Evolutionary conservation across 2,888 invertebrate genomes (phyloP), one percentile per base, ranked within the genome.

Genomic region (Rotaria sp.): DNA sequence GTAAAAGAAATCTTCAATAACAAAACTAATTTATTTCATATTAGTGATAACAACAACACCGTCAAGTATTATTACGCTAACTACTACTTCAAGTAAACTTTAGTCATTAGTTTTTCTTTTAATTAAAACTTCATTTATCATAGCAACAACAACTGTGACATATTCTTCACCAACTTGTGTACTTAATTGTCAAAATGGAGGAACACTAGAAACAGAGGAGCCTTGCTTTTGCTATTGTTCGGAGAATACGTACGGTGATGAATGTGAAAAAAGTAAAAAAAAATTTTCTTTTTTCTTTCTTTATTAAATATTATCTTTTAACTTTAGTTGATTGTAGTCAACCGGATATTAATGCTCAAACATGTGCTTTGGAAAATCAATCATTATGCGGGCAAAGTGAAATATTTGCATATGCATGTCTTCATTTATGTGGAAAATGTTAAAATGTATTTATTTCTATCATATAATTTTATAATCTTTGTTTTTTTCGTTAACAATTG

Each of bases 381-480:
- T 11, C 80, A 45, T 45, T 80, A 26, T 80, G 80, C n/a, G 10
- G 7, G 1, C n/a, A 80, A 80, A 80, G 80, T 80, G 80, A 45
- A n/a, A n/a, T 35, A 13, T 80, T 80, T 45, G 80, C 45, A 45
- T 45, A 13, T n/a, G 45, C 18, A 41, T 80, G 80, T 45, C 41
- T 11, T 80, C 80, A 80, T 45, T 45, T 80, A 45, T 80, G 80
- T 80, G 80, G 45, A 80, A 41, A n/a, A 45, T 80, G 80, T 80
- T 80, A 80, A 80, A 13, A 45, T 35, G 0, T 13, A 13, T 18
- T 67, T 67, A 21, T 67, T 21, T 52, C 0, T 7, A 52, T 52
- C 7, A 3, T 52, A 2, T 48, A 48, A 48, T 11, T 48, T 5
- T 8, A 45, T 45, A 45, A 48, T 48, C 10, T 15, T 48, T 48